Evolutionary conservation across 1,140 invertebrate genomes (phyloP).

Genomic region (Himalopsyche phryganea): DNA sequence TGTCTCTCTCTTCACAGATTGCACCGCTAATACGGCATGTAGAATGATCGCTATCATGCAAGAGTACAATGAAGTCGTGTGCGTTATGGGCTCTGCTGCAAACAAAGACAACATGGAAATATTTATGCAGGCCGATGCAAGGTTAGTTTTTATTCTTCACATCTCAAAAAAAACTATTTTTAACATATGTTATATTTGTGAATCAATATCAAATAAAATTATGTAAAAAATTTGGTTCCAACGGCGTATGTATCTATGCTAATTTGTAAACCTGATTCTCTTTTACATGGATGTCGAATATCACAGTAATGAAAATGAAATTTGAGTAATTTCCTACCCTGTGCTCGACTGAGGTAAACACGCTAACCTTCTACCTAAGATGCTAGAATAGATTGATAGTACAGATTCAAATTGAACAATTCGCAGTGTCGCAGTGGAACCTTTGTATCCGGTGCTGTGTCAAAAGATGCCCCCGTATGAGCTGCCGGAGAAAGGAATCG

Average conservation of each 20-base stretch:
- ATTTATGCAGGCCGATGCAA: slow-evolving; percentile 92
- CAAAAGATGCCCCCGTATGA: slow-evolving; percentile 52
- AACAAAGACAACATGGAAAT: slow-evolving; percentile 86
- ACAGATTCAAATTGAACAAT: too few relatives aligned
- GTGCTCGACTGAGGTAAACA: too few relatives aligned
- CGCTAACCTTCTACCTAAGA: too few relatives aligned
- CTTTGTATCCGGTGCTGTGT: slow-evolving; percentile 73
- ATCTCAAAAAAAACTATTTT: not conserved
- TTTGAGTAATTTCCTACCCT: too few relatives aligned
- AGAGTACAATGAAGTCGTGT: slow-evolving; percentile 91
- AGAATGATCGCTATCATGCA: slow-evolving; percentile 96
- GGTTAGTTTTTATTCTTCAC: slow-evolving; percentile 53
- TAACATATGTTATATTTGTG: too few relatives aligned
- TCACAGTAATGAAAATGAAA: too few relatives aligned
- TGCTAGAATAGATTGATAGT: too few relatives aligned
- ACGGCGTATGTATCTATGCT: too few relatives aligned
- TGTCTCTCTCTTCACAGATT: slow-evolving; percentile 96
- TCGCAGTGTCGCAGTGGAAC: slow-evolving; percentile 83
- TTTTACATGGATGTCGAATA: too few relatives aligned
- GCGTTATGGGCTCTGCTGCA: slow-evolving; percentile 83
- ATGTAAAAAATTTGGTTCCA: too few relatives aligned
- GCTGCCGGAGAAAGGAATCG: slow-evolving; percentile 50
- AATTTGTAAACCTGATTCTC: too few relatives aligned
- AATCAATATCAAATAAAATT: too few relatives aligned
- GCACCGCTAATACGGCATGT: slow-evolving; percentile 78